A percentile compares a stretch with the other conserved stretches of the same genome.
These are phyloP conservation scores for Spicauda simplicius DNA, from an alignment of 2,888 invertebrate genomes.

Conservation along the genomic window DNA sequence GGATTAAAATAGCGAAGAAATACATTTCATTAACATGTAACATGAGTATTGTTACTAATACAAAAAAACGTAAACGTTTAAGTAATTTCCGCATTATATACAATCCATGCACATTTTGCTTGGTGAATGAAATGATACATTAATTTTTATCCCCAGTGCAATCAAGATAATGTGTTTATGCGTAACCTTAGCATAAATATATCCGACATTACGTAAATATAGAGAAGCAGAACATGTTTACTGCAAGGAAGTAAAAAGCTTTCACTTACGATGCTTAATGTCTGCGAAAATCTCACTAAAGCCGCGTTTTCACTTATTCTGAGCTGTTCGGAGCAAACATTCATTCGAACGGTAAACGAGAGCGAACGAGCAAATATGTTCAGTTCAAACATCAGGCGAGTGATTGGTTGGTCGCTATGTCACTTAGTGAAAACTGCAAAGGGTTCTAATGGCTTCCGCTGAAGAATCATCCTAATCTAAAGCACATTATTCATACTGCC, in stretches of 20 bases:
- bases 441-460: too few species aligned
- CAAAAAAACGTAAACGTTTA: too few species aligned
- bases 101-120: too few species aligned
- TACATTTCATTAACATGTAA: too few species aligned
- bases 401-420: neutral
- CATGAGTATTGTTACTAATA: too few species aligned
- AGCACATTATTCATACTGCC: neutral
- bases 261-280: slow-evolving; percentile 8
- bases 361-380: neutral
- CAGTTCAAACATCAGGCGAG: neutral
- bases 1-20: too few species aligned
- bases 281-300: slow-evolving; percentile 4
- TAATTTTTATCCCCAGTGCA: neutral
- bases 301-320: neutral
- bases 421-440: neutral
- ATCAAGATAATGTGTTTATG: neutral
- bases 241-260: slow-evolving; percentile 8
- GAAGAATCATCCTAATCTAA: too few species aligned
- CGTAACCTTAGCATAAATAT: neutral
- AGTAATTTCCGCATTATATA: too few species aligned
- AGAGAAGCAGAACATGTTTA: slow-evolving; percentile 1
- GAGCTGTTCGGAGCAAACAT: neutral
- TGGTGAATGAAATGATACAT: neutral
- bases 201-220: slow-evolving; percentile 6
- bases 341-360: neutral